Conservation (phyloP, 2,797 vertebrate species). For the Etheostoma nigrum region DNA sequence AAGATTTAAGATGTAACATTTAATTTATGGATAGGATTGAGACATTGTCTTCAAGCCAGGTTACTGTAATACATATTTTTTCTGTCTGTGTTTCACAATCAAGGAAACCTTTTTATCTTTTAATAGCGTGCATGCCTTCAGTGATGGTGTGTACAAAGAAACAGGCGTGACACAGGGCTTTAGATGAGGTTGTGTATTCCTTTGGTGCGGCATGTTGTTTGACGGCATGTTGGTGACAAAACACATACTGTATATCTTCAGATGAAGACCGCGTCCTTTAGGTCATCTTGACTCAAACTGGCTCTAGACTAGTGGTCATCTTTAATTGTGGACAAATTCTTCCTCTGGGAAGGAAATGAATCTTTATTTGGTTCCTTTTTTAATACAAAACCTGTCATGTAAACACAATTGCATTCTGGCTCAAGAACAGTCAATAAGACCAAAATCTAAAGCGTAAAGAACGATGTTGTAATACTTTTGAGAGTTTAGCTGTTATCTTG, state of each 20-base stretch:
- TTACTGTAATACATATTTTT: neutral
- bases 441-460: neutral
- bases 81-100: neutral
- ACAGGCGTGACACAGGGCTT: slow-evolving; percentile 16
- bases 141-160: neutral
- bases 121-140: neutral
- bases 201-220: slow-evolving; percentile 33
- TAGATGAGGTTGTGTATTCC: neutral
- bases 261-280: neutral
- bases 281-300: neutral
- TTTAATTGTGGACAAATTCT: neutral
- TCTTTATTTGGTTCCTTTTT: neutral
- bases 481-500: neutral
- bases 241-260: neutral
- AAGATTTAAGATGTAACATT: neutral
- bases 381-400: neutral
- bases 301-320: neutral
- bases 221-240: neutral
- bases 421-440: neutral
- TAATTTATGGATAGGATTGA: too few relatives aligned
- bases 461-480: neutral
- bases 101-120: neutral
- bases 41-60: neutral
- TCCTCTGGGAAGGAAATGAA: neutral
- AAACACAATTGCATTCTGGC: neutral